phyloP scores from a whole-genome alignment of 2,113 vertebrate genomes.

The Propithecus coquereli region DNA sequence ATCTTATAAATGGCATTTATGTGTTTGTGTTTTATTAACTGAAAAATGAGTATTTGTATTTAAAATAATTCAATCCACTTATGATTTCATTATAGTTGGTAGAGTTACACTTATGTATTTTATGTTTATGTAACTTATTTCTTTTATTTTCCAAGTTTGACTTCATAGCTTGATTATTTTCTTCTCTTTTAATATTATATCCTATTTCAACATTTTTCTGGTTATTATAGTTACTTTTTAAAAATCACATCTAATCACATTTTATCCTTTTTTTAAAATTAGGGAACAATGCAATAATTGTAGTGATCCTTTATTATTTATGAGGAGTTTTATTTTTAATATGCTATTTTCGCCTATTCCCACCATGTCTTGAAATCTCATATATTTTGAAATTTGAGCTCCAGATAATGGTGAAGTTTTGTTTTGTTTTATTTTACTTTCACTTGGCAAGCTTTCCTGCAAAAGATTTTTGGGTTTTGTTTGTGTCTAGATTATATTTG shows the following conservation, averaged over 20 bases:
- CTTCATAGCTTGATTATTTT: not conserved
- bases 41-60: not conserved
- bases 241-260: not conserved
- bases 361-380: not conserved
- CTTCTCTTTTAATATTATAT: not conserved
- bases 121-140: not conserved
- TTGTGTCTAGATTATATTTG: not conserved
- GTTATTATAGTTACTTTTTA: not conserved
- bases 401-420: not conserved
- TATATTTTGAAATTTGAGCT: not conserved
- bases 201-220: not conserved
- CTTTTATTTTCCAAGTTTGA: not conserved
- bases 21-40: not conserved
- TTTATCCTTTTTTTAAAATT: not conserved
- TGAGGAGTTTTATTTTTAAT: not conserved
- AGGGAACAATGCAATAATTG: not conserved
- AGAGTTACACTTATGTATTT: not conserved
- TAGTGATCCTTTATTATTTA: not conserved
- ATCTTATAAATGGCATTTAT: not conserved
- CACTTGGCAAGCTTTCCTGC: not conserved
- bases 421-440: not conserved
- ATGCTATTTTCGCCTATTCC: not conserved
- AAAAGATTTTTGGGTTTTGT: not conserved
- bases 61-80: not conserved
- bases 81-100: not conserved